These are phyloP conservation scores for Acanthosepion esculentum DNA, from an alignment of 2,888 invertebrate species.

Conservation along the genomic window DNA sequence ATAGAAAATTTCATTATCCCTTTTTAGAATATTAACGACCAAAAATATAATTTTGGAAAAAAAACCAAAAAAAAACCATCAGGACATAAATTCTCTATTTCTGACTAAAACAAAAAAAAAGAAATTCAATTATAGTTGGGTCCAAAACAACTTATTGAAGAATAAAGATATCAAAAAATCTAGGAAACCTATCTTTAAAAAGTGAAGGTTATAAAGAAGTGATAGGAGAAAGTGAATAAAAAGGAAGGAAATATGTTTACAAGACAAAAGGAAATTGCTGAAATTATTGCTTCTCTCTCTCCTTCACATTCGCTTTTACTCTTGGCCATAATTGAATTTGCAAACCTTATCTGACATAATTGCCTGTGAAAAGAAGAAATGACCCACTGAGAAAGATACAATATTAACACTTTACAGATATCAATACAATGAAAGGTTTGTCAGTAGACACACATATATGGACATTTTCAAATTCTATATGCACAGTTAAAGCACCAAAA, in stretches of 20 bases:
- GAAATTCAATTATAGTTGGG: neutral
- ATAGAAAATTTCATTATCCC: neutral
- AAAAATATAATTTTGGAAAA: neutral
- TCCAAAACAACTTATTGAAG: neutral
- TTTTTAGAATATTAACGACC: neutral
- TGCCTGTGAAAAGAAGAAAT: neutral
- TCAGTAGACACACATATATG: neutral
- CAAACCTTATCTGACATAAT: constrained; percentile 7
- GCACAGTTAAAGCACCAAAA: neutral
- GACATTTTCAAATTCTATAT: neutral
- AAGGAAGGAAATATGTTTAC: neutral
- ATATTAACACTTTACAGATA: neutral
- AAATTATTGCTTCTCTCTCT: neutral
- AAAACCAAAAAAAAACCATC: neutral
- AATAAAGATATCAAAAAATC: neutral
- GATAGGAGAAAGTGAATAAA: neutral
- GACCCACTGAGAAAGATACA: neutral
- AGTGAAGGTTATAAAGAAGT: neutral
- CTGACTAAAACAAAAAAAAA: neutral
- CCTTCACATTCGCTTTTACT: neutral
- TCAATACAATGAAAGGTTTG: neutral
- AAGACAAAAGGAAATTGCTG: constrained; percentile 17
- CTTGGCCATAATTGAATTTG: constrained; percentile 3
- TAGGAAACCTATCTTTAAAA: neutral
- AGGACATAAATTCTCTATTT: neutral